phyloP scores from a whole-genome alignment of 1,140 invertebrate genomes.

The Rhopalosiphum padi region DNA sequence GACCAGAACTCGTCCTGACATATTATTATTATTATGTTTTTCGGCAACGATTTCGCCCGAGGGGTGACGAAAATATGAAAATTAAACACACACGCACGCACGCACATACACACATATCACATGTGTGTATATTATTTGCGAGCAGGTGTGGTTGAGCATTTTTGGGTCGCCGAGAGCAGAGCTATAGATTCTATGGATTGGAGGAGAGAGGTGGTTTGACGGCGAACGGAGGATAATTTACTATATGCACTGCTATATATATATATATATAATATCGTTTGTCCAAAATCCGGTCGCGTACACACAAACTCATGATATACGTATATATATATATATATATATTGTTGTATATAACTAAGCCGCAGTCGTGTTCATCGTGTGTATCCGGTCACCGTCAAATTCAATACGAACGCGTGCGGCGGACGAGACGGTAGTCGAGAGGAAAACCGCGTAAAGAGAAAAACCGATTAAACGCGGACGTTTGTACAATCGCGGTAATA shows the following conservation, averaged over 20 bases:
- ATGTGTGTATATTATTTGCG: background rate
- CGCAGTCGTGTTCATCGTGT: background rate
- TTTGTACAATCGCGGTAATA: background rate
- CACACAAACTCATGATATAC: background rate
- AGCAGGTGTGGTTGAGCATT: background rate
- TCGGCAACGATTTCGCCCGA: background rate
- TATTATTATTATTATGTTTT: slow-evolving; percentile 25
- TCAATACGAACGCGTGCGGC: no score
- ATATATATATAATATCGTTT: background rate
- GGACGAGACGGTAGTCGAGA: background rate
- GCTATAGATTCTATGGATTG: background rate
- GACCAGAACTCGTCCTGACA: background rate
- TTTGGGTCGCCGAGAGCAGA: background rate
- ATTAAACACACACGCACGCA: background rate
- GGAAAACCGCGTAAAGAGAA: background rate
- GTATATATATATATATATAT: background rate
- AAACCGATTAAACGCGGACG: background rate
- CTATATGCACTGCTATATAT: background rate
- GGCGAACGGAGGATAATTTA: background rate
- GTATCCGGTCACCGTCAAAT: background rate
- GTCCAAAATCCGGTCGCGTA: background rate
- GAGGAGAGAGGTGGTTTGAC: background rate
- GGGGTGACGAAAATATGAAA: slow-evolving; percentile 18
- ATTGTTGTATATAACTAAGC: background rate
- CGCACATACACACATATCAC: background rate